phyloP scores from a whole-genome alignment of 30 jellyfish, hydroid and myxozoan species.

The Aurelia coerulea region DNA sequence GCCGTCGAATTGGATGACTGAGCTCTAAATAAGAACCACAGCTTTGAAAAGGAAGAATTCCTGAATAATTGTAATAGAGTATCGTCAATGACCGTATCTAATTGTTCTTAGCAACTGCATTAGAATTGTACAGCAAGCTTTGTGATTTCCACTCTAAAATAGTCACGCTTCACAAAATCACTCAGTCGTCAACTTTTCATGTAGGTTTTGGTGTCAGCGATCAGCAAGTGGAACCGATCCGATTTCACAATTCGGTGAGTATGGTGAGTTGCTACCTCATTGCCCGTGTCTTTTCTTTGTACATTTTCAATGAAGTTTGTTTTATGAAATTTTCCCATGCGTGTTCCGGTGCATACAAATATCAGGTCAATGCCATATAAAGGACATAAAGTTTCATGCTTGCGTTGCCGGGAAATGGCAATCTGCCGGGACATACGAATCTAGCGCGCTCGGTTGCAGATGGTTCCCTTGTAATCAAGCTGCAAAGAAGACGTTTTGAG shows the following conservation, averaged over 20 bases:
- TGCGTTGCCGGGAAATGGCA: background rate
- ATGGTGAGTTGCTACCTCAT: conserved; percentile 74
- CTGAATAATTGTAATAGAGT: conserved; percentile 53
- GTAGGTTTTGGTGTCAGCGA: conserved; percentile 71
- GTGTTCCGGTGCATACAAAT: conserved; percentile 42
- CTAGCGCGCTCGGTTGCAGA: conserved; percentile 63
- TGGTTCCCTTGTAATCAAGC: conserved; percentile 47
- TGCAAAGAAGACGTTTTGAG: conserved; percentile 39
- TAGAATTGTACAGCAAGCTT: conserved; percentile 35
- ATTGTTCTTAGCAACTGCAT: conserved; percentile 57
- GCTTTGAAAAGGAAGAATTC: conserved; percentile 60
- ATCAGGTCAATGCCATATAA: conserved; percentile 3
- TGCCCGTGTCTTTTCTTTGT: conserved; percentile 47
- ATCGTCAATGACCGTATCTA: conserved; percentile 59
- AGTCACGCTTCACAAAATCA: conserved; percentile 71
- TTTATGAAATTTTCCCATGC: conserved; percentile 42
- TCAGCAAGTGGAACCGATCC: conserved; percentile 80
- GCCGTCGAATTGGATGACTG: conserved; percentile 80
- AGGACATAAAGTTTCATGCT: background rate
- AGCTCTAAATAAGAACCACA: conserved; percentile 64
- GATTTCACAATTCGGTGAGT: conserved; percentile 80
- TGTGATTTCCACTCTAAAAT: conserved; percentile 53
- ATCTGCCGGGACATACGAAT: conserved; percentile 16
- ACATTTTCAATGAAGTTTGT: conserved; percentile 46
- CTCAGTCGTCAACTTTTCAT: conserved; percentile 63